These are phyloP conservation scores for Apolygus lucorum DNA, from an alignment of 1,140 invertebrate species.

Conservation along the genomic window DNA sequence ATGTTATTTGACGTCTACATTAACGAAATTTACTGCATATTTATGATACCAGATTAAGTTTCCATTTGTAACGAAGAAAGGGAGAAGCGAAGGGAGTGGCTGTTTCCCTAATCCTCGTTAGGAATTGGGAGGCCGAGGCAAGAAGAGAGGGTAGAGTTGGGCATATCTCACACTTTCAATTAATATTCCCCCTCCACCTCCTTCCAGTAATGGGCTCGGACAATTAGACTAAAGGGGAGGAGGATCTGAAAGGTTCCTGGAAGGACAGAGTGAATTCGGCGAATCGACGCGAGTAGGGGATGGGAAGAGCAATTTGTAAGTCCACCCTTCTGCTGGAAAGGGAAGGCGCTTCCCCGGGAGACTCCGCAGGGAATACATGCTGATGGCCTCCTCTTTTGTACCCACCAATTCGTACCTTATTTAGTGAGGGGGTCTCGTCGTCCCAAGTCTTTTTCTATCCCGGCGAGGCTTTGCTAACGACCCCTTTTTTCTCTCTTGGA, in stretches of 20 bases:
- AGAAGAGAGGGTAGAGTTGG: background rate
- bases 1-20: background rate
- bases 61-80: conserved; percentile 12
- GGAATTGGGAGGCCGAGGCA: background rate
- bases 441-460: background rate
- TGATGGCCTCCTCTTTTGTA: background rate
- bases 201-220: conserved; percentile 3
- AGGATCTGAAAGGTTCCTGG: background rate
- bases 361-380: background rate
- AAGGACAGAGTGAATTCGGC: background rate
- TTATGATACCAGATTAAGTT: background rate
- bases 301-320: conserved; percentile 6
- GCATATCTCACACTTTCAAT: conserved; percentile 10
- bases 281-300: background rate
- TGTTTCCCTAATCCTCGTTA: background rate
- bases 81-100: background rate
- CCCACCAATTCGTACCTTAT: conserved; percentile 3
- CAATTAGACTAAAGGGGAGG: background rate
- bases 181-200: conserved; percentile 5
- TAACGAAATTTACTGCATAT: background rate
- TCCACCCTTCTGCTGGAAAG: background rate
- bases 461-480: background rate
- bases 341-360: background rate
- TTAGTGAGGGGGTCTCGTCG: background rate
- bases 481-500: background rate